Conservation (phyloP, 2,797 vertebrate species). For the Phataginus tricuspis region DNA sequence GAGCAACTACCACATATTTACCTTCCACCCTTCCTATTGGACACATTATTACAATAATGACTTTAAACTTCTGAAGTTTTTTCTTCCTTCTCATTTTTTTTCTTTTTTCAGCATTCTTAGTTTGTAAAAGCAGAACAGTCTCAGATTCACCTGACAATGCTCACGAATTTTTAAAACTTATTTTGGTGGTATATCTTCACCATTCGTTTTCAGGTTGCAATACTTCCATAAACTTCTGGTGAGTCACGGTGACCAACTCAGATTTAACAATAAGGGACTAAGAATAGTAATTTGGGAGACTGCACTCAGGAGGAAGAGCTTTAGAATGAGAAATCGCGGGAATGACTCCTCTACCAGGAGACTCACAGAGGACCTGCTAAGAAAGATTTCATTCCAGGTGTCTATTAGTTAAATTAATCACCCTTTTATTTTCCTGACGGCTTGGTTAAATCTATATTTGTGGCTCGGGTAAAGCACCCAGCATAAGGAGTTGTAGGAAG, state of each 20-base stretch:
- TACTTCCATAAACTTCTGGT: background rate
- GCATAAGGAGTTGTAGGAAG: background rate
- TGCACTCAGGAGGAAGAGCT: background rate
- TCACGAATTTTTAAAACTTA: background rate
- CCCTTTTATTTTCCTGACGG: background rate
- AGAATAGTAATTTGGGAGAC: background rate
- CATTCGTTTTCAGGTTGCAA: background rate
- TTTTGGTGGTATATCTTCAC: background rate
- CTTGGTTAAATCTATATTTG: background rate
- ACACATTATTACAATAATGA: background rate
- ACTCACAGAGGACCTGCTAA: background rate
- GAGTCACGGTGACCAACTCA: background rate
- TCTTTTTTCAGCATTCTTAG: background rate
- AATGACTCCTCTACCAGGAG: rapidly evolving
- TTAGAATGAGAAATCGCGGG: background rate
- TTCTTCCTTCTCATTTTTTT: background rate
- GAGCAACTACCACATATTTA: background rate
- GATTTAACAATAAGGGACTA: background rate
- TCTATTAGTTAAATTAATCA: background rate
- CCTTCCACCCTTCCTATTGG: background rate
- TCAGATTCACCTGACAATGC: background rate
- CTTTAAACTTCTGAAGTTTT: background rate
- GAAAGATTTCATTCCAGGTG: background rate
- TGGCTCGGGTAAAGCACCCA: background rate
- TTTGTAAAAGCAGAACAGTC: background rate